phyloP scores from a whole-genome alignment of 2,888 invertebrate species.

The Malachius bipustulatus region DNA sequence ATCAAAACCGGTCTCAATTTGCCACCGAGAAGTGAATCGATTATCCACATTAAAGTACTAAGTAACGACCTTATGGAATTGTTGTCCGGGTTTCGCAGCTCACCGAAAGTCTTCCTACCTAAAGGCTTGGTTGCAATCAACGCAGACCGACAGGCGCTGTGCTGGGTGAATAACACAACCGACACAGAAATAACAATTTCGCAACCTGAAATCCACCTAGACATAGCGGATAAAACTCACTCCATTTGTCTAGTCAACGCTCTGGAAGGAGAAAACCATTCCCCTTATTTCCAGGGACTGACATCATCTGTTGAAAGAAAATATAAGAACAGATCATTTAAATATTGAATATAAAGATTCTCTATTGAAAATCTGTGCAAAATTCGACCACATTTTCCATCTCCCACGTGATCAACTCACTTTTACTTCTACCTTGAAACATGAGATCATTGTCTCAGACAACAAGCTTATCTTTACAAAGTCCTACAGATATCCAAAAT shows the following conservation, averaged over 20 bases:
- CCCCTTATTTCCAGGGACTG: background rate
- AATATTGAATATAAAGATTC: constrained; percentile 9
- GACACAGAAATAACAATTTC: background rate
- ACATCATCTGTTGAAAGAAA: background rate
- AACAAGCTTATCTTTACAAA: constrained; percentile 25
- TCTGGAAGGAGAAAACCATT: background rate
- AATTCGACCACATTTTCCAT: constrained; percentile 15
- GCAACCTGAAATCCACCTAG: background rate
- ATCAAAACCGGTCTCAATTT: constrained; percentile 2
- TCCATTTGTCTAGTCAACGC: background rate
- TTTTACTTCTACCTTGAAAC: constrained; percentile 21
- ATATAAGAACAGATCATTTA: constrained; percentile 5
- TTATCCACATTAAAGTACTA: constrained; percentile 7
- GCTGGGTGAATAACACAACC: background rate
- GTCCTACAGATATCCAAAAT: constrained; percentile 29
- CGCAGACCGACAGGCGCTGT: background rate
- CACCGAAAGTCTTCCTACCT: background rate
- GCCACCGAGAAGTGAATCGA: constrained; percentile 8
- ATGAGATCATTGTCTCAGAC: constrained; percentile 26
- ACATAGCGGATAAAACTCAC: background rate
- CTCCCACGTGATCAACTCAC: constrained; percentile 16
- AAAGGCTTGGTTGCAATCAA: background rate
- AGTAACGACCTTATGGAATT: too few species aligned
- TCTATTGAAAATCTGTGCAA: constrained; percentile 9
- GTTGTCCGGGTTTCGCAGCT: too few species aligned